Percentiles rank a stretch among this genome's conserved stretches.
Evolutionary conservation across 2,797 vertebrate species (phyloP).

Genomic region (Pseudochirops cupreus): DNA sequence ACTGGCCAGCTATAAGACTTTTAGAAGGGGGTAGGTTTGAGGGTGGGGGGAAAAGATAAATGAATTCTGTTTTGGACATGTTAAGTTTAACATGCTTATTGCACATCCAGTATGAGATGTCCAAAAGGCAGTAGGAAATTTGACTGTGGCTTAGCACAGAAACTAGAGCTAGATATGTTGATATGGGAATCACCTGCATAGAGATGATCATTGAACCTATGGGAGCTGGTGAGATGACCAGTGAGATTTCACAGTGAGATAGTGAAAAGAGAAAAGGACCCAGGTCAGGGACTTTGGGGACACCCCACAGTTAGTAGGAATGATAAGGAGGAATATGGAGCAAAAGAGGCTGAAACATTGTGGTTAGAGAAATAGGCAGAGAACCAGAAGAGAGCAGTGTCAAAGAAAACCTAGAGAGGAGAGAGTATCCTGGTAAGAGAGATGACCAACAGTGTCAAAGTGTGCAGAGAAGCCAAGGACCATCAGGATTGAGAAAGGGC

Average conservation of each 20-base stretch:
- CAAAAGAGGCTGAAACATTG: not conserved
- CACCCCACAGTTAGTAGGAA: not conserved
- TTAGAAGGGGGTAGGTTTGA: not conserved
- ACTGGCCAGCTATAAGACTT: not conserved
- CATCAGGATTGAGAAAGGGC: not conserved
- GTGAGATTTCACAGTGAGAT: not conserved
- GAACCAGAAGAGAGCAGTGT: not conserved
- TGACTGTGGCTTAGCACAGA: not conserved
- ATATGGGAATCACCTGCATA: not conserved
- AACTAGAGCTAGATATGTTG: not conserved
- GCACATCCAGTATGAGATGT: not conserved
- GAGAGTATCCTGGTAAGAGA: not conserved
- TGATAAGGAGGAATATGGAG: not conserved
- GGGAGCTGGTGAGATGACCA: not conserved
- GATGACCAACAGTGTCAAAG: not conserved
- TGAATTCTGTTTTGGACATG: not conserved
- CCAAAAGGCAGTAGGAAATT: not conserved
- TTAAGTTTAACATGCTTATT: not conserved
- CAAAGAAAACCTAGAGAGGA: not conserved
- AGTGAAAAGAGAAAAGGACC: not conserved
- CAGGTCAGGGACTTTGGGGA: not conserved
- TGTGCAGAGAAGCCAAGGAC: not conserved
- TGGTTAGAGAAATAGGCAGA: not conserved
- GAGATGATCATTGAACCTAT: not conserved
- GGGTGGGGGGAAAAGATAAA: not conserved